Evolutionary conservation across 2,113 vertebrate genomes (phyloP).

Genomic region (Capreolus pygargus): DNA sequence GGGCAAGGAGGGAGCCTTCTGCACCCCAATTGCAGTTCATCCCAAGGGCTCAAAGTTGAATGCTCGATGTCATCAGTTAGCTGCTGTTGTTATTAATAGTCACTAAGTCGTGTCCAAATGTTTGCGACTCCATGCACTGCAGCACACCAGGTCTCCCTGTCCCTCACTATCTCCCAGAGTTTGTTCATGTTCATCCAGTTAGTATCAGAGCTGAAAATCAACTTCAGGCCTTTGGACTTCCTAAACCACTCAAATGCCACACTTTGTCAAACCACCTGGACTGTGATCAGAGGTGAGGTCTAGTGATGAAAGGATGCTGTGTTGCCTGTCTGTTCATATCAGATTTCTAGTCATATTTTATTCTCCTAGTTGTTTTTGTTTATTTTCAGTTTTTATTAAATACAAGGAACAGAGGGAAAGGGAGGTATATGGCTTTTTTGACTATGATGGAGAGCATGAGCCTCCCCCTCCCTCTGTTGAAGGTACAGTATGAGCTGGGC

Average conservation of each 20-base stretch:
- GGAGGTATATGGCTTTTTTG: neutral
- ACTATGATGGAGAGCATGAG: neutral
- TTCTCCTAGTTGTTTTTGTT: neutral
- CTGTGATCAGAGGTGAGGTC: neutral
- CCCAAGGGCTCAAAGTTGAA: neutral
- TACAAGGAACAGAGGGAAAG: constrained; percentile 2
- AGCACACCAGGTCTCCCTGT: neutral
- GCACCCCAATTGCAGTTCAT: neutral
- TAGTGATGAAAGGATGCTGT: neutral
- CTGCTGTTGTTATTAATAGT: neutral
- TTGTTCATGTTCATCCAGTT: neutral
- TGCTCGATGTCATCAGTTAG: neutral
- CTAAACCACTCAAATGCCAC: neutral
- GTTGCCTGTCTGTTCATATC: neutral
- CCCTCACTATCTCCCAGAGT: neutral
- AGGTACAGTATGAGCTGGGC: neutral
- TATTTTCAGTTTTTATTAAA: constrained; percentile 59
- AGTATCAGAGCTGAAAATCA: neutral
- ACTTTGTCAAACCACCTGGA: neutral
- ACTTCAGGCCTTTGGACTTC: neutral
- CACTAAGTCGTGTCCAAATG: neutral
- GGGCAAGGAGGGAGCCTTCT: neutral
- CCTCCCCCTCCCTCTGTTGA: neutral
- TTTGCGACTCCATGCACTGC: neutral
- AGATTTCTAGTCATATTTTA: neutral